Evolutionary conservation across 2,888 invertebrate genomes (phyloP).

Genomic region (Hirtodrosophila trivittata): DNA sequence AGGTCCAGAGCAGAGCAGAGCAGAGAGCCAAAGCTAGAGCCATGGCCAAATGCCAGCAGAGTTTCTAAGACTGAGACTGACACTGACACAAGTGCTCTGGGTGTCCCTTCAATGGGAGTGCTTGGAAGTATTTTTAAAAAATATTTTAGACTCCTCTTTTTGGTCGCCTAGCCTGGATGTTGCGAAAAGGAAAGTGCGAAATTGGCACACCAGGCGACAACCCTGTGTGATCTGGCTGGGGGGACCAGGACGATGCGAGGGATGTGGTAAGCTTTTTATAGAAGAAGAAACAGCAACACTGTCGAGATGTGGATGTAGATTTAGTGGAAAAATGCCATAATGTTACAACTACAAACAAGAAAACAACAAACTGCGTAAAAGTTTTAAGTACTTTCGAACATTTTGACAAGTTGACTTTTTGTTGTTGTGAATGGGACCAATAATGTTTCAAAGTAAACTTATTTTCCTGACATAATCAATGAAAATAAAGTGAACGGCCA

Average conservation of each 20-base stretch:
- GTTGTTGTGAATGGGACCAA: slow-evolving; percentile 66
- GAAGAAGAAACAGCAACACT: too few species aligned
- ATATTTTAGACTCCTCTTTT: too few species aligned
- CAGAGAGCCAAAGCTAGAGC: slow-evolving; percentile 7
- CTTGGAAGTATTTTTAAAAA: too few species aligned
- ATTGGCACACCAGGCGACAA: slow-evolving; percentile 49
- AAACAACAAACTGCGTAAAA: slow-evolving; percentile 65
- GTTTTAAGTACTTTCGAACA: slow-evolving; percentile 75
- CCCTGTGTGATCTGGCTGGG: background rate
- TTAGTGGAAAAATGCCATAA: slow-evolving; percentile 68
- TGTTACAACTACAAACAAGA: slow-evolving; percentile 58
- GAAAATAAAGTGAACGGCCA: slow-evolving; percentile 57
- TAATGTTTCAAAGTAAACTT: slow-evolving; percentile 69
- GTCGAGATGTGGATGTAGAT: slow-evolving; percentile 44
- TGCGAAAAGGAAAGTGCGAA: slow-evolving; percentile 68
- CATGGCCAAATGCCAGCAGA: slow-evolving; percentile 47
- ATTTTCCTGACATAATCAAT: slow-evolving; percentile 67
- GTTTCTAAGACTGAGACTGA: slow-evolving; percentile 37
- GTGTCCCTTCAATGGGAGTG: too few species aligned
- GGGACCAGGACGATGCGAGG: too few species aligned
- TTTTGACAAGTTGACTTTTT: slow-evolving; percentile 75
- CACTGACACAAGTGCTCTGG: slow-evolving; percentile 31
- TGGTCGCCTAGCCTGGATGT: too few species aligned
- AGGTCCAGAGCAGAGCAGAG: slow-evolving; percentile 15
- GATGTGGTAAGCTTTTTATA: too few species aligned